Evolutionary conservation across 2,797 vertebrate genomes (phyloP).

Genomic region (Gadopsis marmoratus): DNA sequence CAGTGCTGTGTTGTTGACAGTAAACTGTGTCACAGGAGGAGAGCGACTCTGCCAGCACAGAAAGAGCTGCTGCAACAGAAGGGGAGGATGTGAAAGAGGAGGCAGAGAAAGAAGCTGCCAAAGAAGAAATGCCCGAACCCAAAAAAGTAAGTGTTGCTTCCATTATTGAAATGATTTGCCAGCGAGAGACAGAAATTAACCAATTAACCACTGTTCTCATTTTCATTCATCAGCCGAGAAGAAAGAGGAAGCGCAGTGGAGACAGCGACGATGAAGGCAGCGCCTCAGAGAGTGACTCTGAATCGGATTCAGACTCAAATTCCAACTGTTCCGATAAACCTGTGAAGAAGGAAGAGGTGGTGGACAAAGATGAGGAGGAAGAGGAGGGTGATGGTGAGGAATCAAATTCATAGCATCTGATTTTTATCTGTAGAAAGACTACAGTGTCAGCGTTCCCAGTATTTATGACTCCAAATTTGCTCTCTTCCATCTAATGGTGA

Average conservation of each 20-base stretch:
- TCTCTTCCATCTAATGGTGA: constrained; percentile 19
- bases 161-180: background rate
- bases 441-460: background rate
- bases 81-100: constrained; percentile 80
- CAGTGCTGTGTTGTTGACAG: constrained; percentile 12
- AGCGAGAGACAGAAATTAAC: background rate
- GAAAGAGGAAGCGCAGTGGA: constrained; percentile 90
- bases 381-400: constrained; percentile 81
- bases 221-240: constrained; percentile 80
- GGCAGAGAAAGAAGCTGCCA: constrained; percentile 79
- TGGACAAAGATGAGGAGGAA: constrained; percentile 80
- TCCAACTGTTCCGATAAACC: constrained; percentile 87
- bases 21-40: constrained; percentile 78
- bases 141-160: constrained; percentile 85
- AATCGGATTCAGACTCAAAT: constrained; percentile 89
- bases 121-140: constrained; percentile 79
- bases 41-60: constrained; percentile 64
- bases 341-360: constrained; percentile 79
- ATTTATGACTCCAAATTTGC: background rate
- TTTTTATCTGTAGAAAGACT: constrained; percentile 3
- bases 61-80: constrained; percentile 73
- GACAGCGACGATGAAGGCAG: constrained; percentile 92
- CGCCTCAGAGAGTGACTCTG: constrained; percentile 89
- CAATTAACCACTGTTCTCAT: background rate
- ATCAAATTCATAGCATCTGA: background rate